Evolutionary conservation across 30 jellyfish, hydroid and myxozoan genomes (phyloP).

Genomic region (Nemopilema nomurai): DNA sequence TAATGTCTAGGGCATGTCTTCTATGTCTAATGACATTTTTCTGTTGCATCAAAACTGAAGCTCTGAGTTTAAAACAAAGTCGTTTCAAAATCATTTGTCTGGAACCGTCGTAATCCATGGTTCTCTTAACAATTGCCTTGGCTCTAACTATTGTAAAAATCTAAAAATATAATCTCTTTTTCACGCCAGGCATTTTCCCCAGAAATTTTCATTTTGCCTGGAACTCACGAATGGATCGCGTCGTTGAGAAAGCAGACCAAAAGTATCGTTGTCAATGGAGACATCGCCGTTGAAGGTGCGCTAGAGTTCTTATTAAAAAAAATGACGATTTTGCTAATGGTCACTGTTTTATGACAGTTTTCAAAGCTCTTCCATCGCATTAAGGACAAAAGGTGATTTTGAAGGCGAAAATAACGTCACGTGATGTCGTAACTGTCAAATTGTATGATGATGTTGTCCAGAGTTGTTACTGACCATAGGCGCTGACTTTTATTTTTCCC

Average conservation of each 20-base stretch:
- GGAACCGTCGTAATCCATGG: too few species aligned
- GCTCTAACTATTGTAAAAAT: too few species aligned
- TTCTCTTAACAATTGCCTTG: too few species aligned
- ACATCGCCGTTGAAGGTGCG: constrained; percentile 28
- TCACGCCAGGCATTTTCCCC: constrained; percentile 77
- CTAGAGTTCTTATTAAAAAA: neutral
- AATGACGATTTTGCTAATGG: neutral
- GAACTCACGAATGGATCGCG: constrained; percentile 77
- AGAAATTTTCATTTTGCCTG: constrained; percentile 73
- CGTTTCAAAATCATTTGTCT: too few species aligned
- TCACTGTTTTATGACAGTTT: neutral
- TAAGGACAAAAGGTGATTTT: neutral
- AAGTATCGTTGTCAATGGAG: constrained; percentile 57
- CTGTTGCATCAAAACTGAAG: too few species aligned
- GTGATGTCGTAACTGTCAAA: too few species aligned
- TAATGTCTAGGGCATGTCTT: too few species aligned
- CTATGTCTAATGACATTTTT: too few species aligned
- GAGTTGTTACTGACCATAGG: too few species aligned
- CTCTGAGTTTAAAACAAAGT: too few species aligned
- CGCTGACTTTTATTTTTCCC: too few species aligned
- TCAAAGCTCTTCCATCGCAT: neutral
- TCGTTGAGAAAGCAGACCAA: constrained; percentile 52
- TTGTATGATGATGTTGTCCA: too few species aligned
- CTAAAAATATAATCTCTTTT: neutral
- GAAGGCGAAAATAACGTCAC: neutral